Evolutionary conservation across 2,888 invertebrate species (phyloP).

Genomic region (Leptinotarsa haldemani): DNA sequence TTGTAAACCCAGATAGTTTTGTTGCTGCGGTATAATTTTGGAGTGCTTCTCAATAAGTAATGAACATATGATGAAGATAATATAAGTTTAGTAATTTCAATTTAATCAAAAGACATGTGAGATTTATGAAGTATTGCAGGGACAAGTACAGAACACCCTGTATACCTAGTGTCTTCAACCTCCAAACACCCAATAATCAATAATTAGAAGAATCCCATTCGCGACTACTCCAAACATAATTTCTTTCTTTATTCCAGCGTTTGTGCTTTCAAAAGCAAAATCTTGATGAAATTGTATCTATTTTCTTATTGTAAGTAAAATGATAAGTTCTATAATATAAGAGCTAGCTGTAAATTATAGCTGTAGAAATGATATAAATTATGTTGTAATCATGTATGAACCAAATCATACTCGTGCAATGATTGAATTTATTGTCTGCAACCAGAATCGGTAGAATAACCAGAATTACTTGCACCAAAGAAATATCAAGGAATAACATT

Average conservation of each 20-base stretch:
- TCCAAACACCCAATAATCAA: neutral
- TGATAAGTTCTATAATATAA: slow-evolving; percentile 24
- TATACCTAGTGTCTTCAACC: neutral
- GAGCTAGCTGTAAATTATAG: slow-evolving; percentile 9
- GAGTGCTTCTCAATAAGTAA: too few relatives aligned
- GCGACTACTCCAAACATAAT: neutral
- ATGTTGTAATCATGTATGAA: neutral
- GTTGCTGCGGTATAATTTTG: too few relatives aligned
- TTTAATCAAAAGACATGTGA: too few relatives aligned
- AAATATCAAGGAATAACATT: too few relatives aligned
- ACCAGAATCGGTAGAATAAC: too few relatives aligned
- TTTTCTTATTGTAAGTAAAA: slow-evolving; percentile 46
- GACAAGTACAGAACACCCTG: neutral
- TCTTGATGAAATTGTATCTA: slow-evolving; percentile 30
- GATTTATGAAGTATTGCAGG: too few relatives aligned
- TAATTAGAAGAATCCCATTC: neutral
- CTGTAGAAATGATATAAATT: neutral
- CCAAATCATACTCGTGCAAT: slow-evolving; percentile 16
- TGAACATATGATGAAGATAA: too few relatives aligned
- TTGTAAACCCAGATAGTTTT: too few relatives aligned
- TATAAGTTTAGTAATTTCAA: too few relatives aligned
- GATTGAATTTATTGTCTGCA: neutral
- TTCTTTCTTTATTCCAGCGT: neutral
- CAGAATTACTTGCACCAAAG: too few relatives aligned
- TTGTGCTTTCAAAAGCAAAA: neutral